Conservation (phyloP, 2,888 invertebrate species). For the Trilocha varians region DNA sequence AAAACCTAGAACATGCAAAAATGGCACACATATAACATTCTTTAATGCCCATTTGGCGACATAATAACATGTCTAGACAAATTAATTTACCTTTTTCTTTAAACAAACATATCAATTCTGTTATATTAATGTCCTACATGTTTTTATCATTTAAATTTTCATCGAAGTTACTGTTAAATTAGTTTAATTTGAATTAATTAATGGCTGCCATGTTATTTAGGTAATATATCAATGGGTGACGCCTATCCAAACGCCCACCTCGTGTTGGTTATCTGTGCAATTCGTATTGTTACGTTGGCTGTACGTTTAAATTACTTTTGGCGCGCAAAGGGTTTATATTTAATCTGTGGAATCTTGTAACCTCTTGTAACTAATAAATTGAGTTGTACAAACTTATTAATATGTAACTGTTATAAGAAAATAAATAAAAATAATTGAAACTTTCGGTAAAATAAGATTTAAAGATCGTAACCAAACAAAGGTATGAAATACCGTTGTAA, state of each 20-base stretch:
- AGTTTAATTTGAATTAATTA: slow-evolving; percentile 14
- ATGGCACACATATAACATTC: not conserved
- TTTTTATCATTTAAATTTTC: no score
- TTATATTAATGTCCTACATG: not conserved
- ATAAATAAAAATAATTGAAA: no score
- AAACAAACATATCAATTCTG: not conserved
- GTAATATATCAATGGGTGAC: slow-evolving; percentile 34
- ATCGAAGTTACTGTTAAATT: slow-evolving; percentile 25
- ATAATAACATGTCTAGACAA: no score
- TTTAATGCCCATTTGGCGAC: not conserved
- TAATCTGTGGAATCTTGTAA: no score
- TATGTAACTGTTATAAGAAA: no score
- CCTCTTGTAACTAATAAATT: no score
- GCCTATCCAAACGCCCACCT: slow-evolving; percentile 53
- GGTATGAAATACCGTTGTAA: no score
- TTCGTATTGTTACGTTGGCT: not conserved
- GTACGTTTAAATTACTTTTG: not conserved
- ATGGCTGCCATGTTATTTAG: slow-evolving; percentile 7
- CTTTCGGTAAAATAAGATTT: no score
- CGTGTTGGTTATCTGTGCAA: slow-evolving; percentile 25
- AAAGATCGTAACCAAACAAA: no score
- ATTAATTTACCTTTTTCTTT: not conserved
- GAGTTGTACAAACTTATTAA: no score
- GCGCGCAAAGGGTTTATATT: no score
- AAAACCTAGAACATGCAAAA: slow-evolving; percentile 8